phyloP scores from a whole-genome alignment of 2,113 vertebrate genomes.

The Daphoenositta chrysoptera region DNA sequence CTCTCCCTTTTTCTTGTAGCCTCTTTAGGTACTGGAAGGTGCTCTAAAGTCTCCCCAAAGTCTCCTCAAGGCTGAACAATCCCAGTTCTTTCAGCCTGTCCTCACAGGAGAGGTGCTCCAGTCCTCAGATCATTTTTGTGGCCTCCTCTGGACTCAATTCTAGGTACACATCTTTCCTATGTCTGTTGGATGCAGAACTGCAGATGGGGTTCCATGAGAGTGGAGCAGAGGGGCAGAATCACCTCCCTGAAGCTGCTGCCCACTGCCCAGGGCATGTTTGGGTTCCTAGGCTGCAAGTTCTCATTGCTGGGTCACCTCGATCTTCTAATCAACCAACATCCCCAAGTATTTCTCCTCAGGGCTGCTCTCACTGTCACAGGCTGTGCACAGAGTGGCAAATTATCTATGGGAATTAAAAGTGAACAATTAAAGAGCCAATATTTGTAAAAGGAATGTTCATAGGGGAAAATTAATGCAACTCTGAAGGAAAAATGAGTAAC shows the following conservation, averaged over 20 bases:
- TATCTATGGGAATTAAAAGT: not conserved
- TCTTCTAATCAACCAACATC: not conserved
- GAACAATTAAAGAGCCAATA: constrained; percentile 39
- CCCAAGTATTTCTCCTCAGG: not conserved
- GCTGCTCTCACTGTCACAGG: not conserved
- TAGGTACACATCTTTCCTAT: not conserved
- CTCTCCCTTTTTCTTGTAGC: not conserved
- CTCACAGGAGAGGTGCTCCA: not conserved
- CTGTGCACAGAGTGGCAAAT: not conserved
- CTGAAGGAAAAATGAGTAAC: constrained; percentile 20
- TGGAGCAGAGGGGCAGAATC: not conserved
- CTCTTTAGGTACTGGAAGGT: not conserved
- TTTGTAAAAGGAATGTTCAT: not conserved
- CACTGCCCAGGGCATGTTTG: not conserved
- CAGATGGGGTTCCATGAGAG: not conserved
- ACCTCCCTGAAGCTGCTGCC: not conserved
- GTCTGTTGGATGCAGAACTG: not conserved
- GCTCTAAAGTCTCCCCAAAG: not conserved
- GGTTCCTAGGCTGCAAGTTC: not conserved
- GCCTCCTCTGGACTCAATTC: not conserved
- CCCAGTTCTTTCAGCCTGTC: not conserved
- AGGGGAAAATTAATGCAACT: not conserved
- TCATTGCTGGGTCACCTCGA: accelerated
- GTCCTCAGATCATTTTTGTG: not conserved
- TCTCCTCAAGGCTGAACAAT: not conserved